phyloP scores from a whole-genome alignment of 2,113 vertebrate species.

The Rhineura floridana region DNA sequence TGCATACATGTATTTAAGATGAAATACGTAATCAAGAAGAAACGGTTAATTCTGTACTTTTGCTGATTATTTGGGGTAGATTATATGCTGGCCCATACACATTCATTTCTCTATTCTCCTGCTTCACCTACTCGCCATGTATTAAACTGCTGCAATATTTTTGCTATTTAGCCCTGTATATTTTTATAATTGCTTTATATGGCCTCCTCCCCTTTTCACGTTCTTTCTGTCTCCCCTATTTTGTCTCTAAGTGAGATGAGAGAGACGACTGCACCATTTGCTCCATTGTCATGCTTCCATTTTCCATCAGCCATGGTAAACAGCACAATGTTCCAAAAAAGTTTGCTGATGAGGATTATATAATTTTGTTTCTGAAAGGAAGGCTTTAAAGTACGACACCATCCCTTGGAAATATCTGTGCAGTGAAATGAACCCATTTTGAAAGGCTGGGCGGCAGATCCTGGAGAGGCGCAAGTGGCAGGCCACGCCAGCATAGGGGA shows the following conservation, averaged over 20 bases:
- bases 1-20: not conserved
- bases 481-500: no score
- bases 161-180: slow-evolving; percentile 75
- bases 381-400: no score
- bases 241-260: slow-evolving; percentile 37
- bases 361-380: no score
- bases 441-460: no score
- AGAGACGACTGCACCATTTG: slow-evolving; percentile 42
- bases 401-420: no score
- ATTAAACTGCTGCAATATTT: slow-evolving; percentile 76
- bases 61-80: slow-evolving; percentile 75
- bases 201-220: slow-evolving; percentile 55
- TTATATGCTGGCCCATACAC: slow-evolving; percentile 73
- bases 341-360: no score
- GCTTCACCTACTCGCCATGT: slow-evolving; percentile 82
- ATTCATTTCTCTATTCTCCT: slow-evolving; percentile 78
- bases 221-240: no score
- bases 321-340: no score
- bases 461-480: no score
- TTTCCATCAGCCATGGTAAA: no score
- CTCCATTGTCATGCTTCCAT: not conserved
- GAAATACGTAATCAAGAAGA: slow-evolving; percentile 43
- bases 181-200: slow-evolving; percentile 72
- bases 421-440: no score
- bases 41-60: slow-evolving; percentile 63